Conservation (phyloP, 2,113 vertebrate species). For the Nesogale talazaci region DNA sequence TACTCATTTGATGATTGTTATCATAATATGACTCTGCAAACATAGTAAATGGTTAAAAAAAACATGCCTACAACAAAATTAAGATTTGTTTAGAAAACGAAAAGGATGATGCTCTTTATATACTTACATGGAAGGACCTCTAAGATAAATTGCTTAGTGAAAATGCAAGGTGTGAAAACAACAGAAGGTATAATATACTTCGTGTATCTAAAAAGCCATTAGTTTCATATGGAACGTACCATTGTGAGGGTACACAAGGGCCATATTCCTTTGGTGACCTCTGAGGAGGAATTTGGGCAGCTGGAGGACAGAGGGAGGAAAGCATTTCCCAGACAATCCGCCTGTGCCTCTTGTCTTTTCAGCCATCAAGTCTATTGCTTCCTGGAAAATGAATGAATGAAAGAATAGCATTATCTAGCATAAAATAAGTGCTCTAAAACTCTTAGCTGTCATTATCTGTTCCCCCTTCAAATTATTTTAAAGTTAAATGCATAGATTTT, state of each 20-base stretch:
- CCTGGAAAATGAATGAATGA: background rate
- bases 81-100: background rate
- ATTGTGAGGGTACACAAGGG: background rate
- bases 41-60: background rate
- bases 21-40: background rate
- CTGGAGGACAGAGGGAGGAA: background rate
- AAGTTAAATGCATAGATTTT: slow-evolving; percentile 12
- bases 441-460: background rate
- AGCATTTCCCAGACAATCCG: rapidly evolving
- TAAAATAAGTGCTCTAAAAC: slow-evolving; percentile 43
- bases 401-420: background rate
- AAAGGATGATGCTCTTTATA: background rate
- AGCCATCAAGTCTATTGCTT: background rate
- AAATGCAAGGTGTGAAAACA: background rate
- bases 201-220: background rate
- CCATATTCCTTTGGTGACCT: background rate
- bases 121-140: background rate
- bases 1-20: background rate
- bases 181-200: background rate
- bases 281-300: background rate
- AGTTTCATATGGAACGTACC: background rate
- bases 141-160: background rate
- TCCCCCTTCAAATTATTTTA: slow-evolving; percentile 13
- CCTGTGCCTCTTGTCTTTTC: background rate
- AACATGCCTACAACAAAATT: background rate